Percentiles rank a stretch among this genome's conserved stretches.
phyloP scores from a whole-genome alignment of 2,113 vertebrate genomes.

The Baryphthengus martii region DNA sequence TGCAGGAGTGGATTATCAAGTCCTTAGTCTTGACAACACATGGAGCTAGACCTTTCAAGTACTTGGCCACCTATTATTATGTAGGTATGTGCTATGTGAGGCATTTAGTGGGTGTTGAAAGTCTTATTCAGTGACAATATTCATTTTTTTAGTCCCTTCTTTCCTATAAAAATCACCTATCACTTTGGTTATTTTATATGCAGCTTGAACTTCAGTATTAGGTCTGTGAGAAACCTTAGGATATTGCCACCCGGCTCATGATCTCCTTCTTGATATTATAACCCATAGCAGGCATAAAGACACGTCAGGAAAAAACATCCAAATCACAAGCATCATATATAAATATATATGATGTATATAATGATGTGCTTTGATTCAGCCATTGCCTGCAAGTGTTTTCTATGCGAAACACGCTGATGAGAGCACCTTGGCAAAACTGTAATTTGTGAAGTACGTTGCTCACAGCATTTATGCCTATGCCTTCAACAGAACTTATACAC shows the following conservation, averaged over 20 bases:
- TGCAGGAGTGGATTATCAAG: constrained; percentile 33
- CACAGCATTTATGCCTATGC: neutral
- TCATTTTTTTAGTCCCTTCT: neutral
- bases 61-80: neutral
- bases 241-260: neutral
- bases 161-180: constrained; percentile 5
- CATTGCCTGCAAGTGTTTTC: neutral
- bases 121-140: neutral
- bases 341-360: neutral
- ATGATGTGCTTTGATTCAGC: neutral
- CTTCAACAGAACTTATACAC: neutral
- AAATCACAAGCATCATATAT: neutral
- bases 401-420: neutral
- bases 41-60: constrained; percentile 15
- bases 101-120: neutral
- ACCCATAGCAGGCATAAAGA: neutral
- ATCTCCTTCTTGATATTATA: neutral
- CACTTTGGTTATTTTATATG: neutral
- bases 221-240: neutral
- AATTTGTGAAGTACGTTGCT: neutral
- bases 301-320: neutral
- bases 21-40: constrained; percentile 13
- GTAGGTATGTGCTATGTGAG: neutral
- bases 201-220: neutral
- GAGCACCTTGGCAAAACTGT: neutral